Conservation (phyloP, 2,113 vertebrate genomes). For the Oryzias javanicus region DNA sequence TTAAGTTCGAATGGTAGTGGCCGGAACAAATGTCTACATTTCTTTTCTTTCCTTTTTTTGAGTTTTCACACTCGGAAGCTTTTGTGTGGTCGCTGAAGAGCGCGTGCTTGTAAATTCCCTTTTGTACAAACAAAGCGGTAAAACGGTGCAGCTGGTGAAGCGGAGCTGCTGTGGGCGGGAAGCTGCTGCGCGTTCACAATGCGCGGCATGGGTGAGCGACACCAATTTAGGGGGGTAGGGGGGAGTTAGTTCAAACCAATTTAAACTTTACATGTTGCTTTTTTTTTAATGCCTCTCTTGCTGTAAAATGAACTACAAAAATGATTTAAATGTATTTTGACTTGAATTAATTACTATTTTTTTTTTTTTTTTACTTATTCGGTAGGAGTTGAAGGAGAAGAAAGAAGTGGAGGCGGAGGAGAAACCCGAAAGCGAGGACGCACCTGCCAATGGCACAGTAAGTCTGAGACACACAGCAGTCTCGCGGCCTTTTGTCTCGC, state of each 20-base stretch:
- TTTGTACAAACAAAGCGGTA: slow-evolving; percentile 61
- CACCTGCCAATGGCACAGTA: slow-evolving; percentile 83
- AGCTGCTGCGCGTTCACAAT: slow-evolving; percentile 37
- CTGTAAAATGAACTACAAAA: background rate
- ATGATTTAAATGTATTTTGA: background rate
- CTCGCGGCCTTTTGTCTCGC: slow-evolving; percentile 78
- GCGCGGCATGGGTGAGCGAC: slow-evolving; percentile 3
- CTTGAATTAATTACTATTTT: background rate
- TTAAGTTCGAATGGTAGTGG: too few relatives aligned
- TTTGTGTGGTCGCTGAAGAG: background rate
- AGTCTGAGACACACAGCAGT: slow-evolving; percentile 57
- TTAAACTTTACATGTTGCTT: too few relatives aligned
- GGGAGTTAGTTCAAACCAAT: too few relatives aligned
- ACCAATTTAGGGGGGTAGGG: background rate
- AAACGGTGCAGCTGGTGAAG: slow-evolving; percentile 46
- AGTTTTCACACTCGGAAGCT: too few relatives aligned
- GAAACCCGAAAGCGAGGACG: slow-evolving; percentile 72
- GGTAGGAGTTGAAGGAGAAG: slow-evolving; percentile 84
- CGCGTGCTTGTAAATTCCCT: slow-evolving; percentile 9
- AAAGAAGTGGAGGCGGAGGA: slow-evolving; percentile 76
- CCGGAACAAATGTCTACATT: too few relatives aligned
- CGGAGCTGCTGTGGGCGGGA: slow-evolving; percentile 68
- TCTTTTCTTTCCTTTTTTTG: too few relatives aligned
- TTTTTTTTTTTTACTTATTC: slow-evolving; percentile 36
- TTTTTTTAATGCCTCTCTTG: background rate